These are phyloP conservation scores for Melikaiella ostensackeni DNA, from an alignment of 2,888 invertebrate genomes.

Conservation along the genomic window DNA sequence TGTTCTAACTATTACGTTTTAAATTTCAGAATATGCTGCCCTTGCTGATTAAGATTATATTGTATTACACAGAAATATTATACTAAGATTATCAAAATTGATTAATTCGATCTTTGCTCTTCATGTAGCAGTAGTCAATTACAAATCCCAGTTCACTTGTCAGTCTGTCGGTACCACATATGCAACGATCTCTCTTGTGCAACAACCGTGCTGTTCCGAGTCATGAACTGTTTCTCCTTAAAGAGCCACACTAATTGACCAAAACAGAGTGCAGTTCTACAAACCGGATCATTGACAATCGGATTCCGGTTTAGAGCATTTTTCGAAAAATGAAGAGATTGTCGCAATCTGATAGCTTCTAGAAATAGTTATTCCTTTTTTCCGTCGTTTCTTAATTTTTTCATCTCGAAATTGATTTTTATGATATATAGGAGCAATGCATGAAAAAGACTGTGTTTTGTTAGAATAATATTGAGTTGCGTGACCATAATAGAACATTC, in stretches of 20 bases:
- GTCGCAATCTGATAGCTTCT: neutral
- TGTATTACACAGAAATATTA: too few relatives aligned
- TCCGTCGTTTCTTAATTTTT: neutral
- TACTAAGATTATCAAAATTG: too few relatives aligned
- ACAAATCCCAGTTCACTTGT: neutral
- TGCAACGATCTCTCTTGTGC: conserved; percentile 4
- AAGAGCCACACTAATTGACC: conserved; percentile 5
- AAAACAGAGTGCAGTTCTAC: conserved; percentile 3
- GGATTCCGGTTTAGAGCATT: conserved; percentile 3
- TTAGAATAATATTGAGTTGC: neutral
- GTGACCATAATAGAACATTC: neutral
- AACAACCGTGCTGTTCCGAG: conserved; percentile 8
- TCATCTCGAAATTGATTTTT: neutral
- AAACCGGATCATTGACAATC: conserved; percentile 4
- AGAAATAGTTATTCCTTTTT: neutral
- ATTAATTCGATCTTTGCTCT: neutral
- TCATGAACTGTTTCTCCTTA: conserved; percentile 7
- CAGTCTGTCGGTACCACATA: conserved; percentile 11
- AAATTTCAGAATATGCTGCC: neutral
- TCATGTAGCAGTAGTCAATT: neutral
- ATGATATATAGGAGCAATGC: neutral
- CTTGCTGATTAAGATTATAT: too few relatives aligned
- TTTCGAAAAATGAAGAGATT: neutral
- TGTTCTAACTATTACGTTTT: neutral
- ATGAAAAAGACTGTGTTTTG: neutral